Percentiles rank a stretch among this genome's conserved stretches.
These are phyloP conservation scores for Spodoptera litura DNA, from an alignment of 1,140 invertebrate species.

Conservation along the genomic window DNA sequence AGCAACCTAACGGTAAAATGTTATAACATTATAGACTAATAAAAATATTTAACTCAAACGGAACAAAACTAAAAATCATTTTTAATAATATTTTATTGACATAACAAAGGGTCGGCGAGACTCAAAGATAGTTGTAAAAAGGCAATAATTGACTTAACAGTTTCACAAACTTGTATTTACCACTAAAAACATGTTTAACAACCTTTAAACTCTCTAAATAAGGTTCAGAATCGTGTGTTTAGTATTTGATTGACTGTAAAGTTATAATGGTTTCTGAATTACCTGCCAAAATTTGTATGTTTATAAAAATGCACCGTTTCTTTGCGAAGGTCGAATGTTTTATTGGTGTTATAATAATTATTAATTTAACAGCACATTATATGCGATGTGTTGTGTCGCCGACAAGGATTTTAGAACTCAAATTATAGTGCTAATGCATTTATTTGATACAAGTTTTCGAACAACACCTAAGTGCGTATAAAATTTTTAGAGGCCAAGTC, in stretches of 20 bases:
- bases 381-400: not conserved
- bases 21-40: constrained; percentile 47
- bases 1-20: constrained; percentile 48
- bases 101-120: constrained; percentile 54
- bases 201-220: constrained; percentile 15
- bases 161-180: constrained; percentile 47
- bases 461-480: no score
- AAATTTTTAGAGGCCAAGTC: no score
- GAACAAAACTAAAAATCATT: constrained; percentile 48
- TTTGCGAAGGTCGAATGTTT: constrained; percentile 9
- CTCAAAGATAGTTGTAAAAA: constrained; percentile 58
- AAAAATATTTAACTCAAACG: constrained; percentile 53
- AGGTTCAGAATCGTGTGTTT: constrained; percentile 37
- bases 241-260: not conserved
- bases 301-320: constrained; percentile 15
- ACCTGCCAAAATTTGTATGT: constrained; percentile 45
- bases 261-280: constrained; percentile 29
- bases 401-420: not conserved
- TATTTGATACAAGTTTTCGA: no score
- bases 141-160: constrained; percentile 57
- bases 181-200: constrained; percentile 19
- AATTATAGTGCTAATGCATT: no score
- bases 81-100: constrained; percentile 55
- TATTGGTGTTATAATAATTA: constrained; percentile 37
- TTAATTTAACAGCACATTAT: constrained; percentile 17